Base-by-base conservation (phyloP, 2,888 invertebrate genomes). In the Stratiomys singularior region DNA sequence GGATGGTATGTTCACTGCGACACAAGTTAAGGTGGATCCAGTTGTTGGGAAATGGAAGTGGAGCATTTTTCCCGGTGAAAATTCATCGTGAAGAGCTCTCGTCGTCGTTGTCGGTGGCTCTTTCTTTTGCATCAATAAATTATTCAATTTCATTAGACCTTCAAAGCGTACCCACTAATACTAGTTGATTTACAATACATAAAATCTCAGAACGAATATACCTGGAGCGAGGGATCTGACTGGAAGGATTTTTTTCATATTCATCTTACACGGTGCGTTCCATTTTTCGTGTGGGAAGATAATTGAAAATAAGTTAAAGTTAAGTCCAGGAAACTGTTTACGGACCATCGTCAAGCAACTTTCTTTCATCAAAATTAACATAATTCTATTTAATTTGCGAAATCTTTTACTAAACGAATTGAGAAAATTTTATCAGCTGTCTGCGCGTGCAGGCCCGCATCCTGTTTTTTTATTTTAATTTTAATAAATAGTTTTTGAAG, bases 101-200 rank as follows among this genome's bases (percentile, higher is more conserved):
- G 46, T 30, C 23, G 46, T 30, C 23, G 30, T 5, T 37, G 37
- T 52, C 64, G 21, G 27, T 27, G 58, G 56, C 58, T 60, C 60
- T 74, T 72, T 74, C 74, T 58, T n/a, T 58, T 44, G 60, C 60
- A 18, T 27, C 74, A 74, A 58, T 79, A 79, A 79, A 79, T 79
- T 79, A 79, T 79, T 79, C 79, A 79, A 78, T 79, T 79, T 79
- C 79, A 79, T 79, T 79, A 79, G 76, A 77, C 76, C 72, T 79
- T 78, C 78, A 79, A 79, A 79, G 78, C 78, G 76, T 66, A 47
- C 28, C 37, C 63, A 69, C 69, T 79, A 79, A 79, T 79, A 76
- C 79, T 69, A 76, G 76, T 76, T 76, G 76, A 64, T 76, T 63
- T 64, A 64, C 58, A 74, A 74, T n/a, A 74, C 74, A 74, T 58